Conservation (phyloP, 2,113 vertebrate genomes). For the Hippocampus comes region DNA sequence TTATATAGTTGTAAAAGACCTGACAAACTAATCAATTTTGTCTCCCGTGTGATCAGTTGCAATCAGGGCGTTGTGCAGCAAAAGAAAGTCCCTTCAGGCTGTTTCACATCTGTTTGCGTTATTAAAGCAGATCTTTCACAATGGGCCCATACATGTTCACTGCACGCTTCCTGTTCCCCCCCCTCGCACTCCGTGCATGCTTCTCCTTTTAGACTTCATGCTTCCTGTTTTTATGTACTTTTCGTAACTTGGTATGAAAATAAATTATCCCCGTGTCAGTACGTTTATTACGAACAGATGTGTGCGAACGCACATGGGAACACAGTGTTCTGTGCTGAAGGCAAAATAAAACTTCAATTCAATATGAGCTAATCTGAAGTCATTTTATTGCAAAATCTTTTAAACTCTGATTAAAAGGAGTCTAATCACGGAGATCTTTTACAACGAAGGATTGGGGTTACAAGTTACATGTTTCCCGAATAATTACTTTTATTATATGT, state of each 20-base stretch:
- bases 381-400: neutral
- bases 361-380: neutral
- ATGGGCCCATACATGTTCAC: constrained; percentile 48
- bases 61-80: constrained; percentile 33
- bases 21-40: neutral
- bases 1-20: neutral
- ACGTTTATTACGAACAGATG: constrained; percentile 42
- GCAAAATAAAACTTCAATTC: neutral
- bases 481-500: neutral
- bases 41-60: constrained; percentile 9
- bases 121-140: constrained; percentile 65
- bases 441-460: neutral
- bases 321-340: constrained; percentile 24
- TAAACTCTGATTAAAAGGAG: neutral
- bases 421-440: neutral
- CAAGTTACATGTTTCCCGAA: neutral
- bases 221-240: constrained; percentile 64
- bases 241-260: constrained; percentile 44
- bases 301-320: constrained; percentile 18
- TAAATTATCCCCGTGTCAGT: constrained; percentile 30
- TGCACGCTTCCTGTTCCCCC: constrained; percentile 60
- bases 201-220: constrained; percentile 63
- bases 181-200: constrained; percentile 39
- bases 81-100: constrained; percentile 59
- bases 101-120: constrained; percentile 68